These are phyloP conservation scores for Sminthurides aquaticus DNA, from an alignment of 2,888 invertebrate genomes.

Conservation along the genomic window DNA sequence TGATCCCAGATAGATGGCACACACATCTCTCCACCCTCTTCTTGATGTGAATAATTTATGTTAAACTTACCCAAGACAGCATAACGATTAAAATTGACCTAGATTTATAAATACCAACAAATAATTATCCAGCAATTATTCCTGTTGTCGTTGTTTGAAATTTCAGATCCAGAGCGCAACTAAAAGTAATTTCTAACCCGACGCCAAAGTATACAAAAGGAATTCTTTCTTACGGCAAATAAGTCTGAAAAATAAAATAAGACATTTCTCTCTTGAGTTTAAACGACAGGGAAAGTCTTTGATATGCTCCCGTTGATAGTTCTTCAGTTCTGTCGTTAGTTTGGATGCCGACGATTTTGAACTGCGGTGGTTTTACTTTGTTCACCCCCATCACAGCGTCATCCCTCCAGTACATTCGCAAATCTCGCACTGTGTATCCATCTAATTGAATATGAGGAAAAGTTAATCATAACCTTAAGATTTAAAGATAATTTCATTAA, in stretches of 20 bases:
- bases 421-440: constrained; percentile 55
- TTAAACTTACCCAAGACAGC: constrained; percentile 58
- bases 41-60: constrained; percentile 51
- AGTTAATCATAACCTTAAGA: background rate
- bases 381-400: constrained; percentile 52
- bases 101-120: background rate
- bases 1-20: background rate
- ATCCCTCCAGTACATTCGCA: constrained; percentile 52
- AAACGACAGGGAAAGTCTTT: constrained; percentile 53
- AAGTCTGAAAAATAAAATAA: constrained; percentile 57
- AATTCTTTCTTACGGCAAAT: constrained; percentile 45
- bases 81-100: constrained; percentile 54
- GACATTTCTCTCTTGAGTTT: constrained; percentile 53
- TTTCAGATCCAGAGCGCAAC: too few species aligned
- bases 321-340: constrained; percentile 51
- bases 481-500: too few species aligned
- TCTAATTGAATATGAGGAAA: too few species aligned
- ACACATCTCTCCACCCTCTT: background rate
- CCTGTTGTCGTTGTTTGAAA: too few species aligned
- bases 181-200: too few species aligned
- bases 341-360: constrained; percentile 51
- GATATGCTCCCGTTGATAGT: constrained; percentile 53
- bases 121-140: background rate
- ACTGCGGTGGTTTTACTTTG: constrained; percentile 53
- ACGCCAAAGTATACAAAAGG: too few species aligned